Conservation (phyloP, 1,140 invertebrate genomes). For the Microvelia longipes region DNA sequence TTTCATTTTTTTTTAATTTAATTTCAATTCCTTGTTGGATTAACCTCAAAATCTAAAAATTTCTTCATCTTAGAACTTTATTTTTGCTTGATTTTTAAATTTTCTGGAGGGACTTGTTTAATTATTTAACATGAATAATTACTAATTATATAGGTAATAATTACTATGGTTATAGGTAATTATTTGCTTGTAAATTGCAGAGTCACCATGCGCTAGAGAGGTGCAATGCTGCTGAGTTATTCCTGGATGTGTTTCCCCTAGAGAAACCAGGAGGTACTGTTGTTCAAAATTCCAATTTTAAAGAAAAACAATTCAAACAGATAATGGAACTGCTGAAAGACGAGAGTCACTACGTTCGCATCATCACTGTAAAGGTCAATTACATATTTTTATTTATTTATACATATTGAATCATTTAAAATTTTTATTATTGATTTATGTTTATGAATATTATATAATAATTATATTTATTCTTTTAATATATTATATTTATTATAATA, state of each 20-base stretch:
- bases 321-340: conserved; percentile 19
- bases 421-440: too few relatives aligned
- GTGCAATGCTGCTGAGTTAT: conserved; percentile 20
- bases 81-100: too few relatives aligned
- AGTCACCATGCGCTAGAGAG: conserved; percentile 18
- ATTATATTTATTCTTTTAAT: neutral
- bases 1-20: too few relatives aligned
- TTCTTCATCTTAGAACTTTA: too few relatives aligned
- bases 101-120: too few relatives aligned
- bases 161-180: too few relatives aligned
- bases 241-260: conserved; percentile 21
- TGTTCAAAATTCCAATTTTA: conserved; percentile 13
- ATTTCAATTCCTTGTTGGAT: too few relatives aligned
- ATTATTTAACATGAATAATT: too few relatives aligned
- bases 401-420: neutral
- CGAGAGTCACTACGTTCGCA: conserved; percentile 18
- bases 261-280: conserved; percentile 14
- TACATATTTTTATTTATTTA: neutral
- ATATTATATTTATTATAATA: conserved; percentile 1
- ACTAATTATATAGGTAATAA: too few relatives aligned
- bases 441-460: neutral
- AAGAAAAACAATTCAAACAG: conserved; percentile 18
- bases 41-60: too few relatives aligned
- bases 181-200: too few relatives aligned
- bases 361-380: conserved; percentile 20